Evolutionary conservation across 2,797 vertebrate species (phyloP).

Genomic region (Schizopygopsis pylzovi): DNA sequence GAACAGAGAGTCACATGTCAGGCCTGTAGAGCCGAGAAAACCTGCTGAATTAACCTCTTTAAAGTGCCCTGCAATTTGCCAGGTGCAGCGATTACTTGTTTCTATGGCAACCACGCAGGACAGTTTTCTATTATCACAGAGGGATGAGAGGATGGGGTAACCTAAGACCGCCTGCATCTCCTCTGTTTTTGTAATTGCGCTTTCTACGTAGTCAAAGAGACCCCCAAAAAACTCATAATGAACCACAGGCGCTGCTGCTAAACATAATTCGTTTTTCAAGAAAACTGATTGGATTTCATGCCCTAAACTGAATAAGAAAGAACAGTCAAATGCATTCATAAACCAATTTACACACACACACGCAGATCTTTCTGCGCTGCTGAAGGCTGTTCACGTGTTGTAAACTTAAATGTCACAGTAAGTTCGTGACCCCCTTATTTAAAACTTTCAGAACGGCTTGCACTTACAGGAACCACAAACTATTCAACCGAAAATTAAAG

Average conservation of each 20-base stretch:
- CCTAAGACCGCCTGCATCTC: conserved; percentile 57
- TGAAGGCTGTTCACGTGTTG: neutral
- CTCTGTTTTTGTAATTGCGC: conserved; percentile 59
- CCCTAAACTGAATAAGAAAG: neutral
- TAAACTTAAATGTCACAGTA: conserved; percentile 27
- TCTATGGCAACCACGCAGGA: conserved; percentile 78
- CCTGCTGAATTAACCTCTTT: conserved; percentile 56
- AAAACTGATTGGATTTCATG: conserved; percentile 1
- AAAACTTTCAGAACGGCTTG: conserved; percentile 9
- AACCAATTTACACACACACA: neutral
- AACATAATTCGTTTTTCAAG: neutral
- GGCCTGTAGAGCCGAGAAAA: conserved; percentile 22
- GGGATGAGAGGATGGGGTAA: conserved; percentile 11
- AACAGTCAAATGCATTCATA: conserved; percentile 9
- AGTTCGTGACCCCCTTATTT: neutral
- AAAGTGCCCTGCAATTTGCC: conserved; percentile 79
- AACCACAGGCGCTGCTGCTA: neutral
- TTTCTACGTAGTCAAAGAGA: conserved; percentile 6
- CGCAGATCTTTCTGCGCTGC: neutral
- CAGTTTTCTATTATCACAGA: conserved; percentile 35
- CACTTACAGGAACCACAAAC: conserved; percentile 14
- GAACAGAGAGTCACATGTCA: conserved; percentile 42
- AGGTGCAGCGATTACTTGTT: conserved; percentile 82
- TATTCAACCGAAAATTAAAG: conserved; percentile 15
- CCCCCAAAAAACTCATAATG: neutral